These are phyloP conservation scores for Emmelina monodactyla DNA, from an alignment of 2,888 invertebrate species.

Conservation along the genomic window DNA sequence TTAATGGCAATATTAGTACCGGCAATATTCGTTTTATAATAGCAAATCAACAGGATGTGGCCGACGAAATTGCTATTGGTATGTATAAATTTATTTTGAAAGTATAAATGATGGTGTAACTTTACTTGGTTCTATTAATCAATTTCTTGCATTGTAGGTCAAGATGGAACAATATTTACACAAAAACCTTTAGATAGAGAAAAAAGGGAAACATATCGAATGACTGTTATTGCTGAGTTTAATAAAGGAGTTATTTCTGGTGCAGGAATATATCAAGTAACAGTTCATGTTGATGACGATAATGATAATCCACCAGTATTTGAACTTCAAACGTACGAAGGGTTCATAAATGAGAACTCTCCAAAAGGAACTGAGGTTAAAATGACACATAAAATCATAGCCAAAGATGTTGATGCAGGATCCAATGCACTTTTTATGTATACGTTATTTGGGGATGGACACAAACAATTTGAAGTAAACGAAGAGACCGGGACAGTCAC, in stretches of 20 bases:
- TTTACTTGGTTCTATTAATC: too few relatives aligned
- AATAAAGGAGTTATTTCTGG: conserved; percentile 73
- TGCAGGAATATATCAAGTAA: conserved; percentile 81
- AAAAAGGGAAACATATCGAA: conserved; percentile 72
- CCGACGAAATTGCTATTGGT: conserved; percentile 80
- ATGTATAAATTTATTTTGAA: conserved; percentile 20
- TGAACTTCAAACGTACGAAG: conserved; percentile 74
- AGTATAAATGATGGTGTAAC: too few relatives aligned
- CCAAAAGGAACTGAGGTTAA: conserved; percentile 73
- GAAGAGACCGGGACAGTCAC: conserved; percentile 68
- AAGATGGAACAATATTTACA: conserved; percentile 82
- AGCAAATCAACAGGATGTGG: conserved; percentile 83
- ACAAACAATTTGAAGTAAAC: conserved; percentile 75
- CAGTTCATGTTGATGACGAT: conserved; percentile 82
- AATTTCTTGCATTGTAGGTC: conserved; percentile 29
- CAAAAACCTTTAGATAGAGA: conserved; percentile 81
- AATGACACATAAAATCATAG: conserved; percentile 72
- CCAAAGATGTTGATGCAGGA: conserved; percentile 76
- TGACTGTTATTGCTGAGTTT: conserved; percentile 83
- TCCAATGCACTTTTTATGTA: conserved; percentile 74
- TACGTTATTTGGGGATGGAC: conserved; percentile 76
- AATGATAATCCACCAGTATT: conserved; percentile 89
- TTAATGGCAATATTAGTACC: conserved; percentile 61
- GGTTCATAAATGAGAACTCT: conserved; percentile 81
- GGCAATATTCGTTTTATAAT: conserved; percentile 75